A percentile compares a stretch with the other conserved stretches of the same genome.
These are phyloP conservation scores for Orthonyx spaldingii DNA, from an alignment of 2,113 vertebrate species.

Conservation along the genomic window DNA sequence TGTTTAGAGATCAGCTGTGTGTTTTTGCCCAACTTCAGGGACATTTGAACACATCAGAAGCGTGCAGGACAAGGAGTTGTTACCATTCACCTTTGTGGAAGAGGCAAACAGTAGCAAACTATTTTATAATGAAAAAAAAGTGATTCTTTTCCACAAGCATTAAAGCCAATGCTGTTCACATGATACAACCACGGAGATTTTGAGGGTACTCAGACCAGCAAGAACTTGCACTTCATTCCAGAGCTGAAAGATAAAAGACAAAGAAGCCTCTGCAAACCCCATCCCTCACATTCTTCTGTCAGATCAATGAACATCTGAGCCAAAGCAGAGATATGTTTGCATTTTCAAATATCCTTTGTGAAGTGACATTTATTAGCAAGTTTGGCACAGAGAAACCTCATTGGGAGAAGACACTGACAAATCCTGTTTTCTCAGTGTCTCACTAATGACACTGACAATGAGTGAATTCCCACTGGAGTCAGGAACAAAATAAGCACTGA, in stretches of 20 bases:
- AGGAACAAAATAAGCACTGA: background rate
- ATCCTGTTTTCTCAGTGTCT: background rate
- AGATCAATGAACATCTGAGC: background rate
- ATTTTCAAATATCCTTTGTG: slow-evolving; percentile 1
- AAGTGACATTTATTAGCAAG: slow-evolving; percentile 43
- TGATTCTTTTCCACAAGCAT: background rate
- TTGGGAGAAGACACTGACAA: background rate
- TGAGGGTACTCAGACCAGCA: background rate
- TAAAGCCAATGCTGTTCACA: background rate
- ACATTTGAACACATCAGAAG: background rate
- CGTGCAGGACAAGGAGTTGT: background rate
- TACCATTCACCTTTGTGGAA: background rate
- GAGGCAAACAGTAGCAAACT: background rate
- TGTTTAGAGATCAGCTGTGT: background rate
- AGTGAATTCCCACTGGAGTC: background rate
- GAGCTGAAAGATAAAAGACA: background rate
- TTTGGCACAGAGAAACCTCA: slow-evolving; percentile 20
- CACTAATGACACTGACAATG: background rate
- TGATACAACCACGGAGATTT: rapidly evolving
- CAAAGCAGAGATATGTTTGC: background rate
- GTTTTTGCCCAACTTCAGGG: background rate
- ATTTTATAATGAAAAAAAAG: background rate
- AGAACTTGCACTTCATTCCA: background rate
- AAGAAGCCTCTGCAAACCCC: background rate
- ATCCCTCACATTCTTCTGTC: background rate